A percentile compares a stretch with the other conserved stretches of the same genome.
phyloP scores from a whole-genome alignment of 2,888 invertebrate species.

The Pardosa pseudoannulata region DNA sequence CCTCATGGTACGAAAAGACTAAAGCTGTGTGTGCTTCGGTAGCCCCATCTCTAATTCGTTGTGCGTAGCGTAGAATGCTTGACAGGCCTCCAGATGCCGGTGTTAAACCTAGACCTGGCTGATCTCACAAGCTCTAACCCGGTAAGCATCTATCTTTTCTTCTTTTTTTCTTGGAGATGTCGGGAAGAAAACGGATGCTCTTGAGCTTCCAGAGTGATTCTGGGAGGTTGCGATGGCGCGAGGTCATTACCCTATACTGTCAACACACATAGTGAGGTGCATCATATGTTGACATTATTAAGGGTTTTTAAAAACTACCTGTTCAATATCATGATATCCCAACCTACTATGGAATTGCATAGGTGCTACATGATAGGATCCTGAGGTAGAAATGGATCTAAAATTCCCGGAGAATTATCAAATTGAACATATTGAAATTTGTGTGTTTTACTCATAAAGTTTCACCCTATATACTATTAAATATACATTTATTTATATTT shows the following conservation, averaged over 20 bases:
- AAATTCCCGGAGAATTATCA: not conserved
- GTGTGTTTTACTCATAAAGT: no score
- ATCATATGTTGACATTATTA: not conserved
- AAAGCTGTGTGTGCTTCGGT: not conserved
- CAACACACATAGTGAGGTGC: conserved; percentile 28
- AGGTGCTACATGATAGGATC: no score
- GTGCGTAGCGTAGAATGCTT: conserved; percentile 9
- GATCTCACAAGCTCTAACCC: conserved; percentile 62
- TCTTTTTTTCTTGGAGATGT: not conserved
- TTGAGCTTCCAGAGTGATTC: conserved; percentile 45
- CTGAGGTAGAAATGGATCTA: no score
- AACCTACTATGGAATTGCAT: no score
- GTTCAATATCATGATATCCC: no score
- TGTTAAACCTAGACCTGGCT: conserved; percentile 50
- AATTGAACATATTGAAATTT: no score
- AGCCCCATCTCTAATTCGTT: conserved; percentile 2
- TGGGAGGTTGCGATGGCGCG: conserved; percentile 42
- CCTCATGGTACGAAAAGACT: conserved; percentile 2
- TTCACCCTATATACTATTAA: no score
- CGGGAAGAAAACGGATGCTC: conserved; percentile 21
- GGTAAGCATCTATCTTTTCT: conserved; percentile 34
- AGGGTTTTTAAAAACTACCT: no score
- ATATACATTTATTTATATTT: no score
- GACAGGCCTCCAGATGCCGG: conserved; percentile 42
- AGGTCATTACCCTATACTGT: conserved; percentile 64